Evolutionary conservation across 2,888 invertebrate species (phyloP), one percentile per base, ranked within the genome.

Genomic region (Aradus depressus): DNA sequence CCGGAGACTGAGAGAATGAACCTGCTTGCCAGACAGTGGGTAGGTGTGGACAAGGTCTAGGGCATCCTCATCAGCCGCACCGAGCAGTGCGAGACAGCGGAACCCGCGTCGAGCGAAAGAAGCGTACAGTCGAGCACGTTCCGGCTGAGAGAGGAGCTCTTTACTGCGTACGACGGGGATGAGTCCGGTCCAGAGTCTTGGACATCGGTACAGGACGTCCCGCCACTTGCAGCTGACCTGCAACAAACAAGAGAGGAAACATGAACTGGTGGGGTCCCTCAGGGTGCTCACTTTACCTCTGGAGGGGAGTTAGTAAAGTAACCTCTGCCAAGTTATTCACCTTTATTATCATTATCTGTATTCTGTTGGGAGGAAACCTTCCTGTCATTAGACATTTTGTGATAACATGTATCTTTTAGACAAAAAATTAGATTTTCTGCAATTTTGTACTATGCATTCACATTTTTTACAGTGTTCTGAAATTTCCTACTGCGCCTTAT

Each of bases 21-120:
- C 76, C 65, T 88, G 85, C 63, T 86, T 62, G 57, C 84, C 80
- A 45, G 86, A 84, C 60, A 84, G 70, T 3, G 90, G 84, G 66
- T 88, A 90, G 60, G 84, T 82, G 65, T 83, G 82, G 57, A 89
- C 84, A 64, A 92, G 78, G 69, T 92, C 91, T 56, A 84, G 73
- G 45, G 90, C 81, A 68, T 93, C 92, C 64, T 88, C 88, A 66
- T 93, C 93, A 12, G 82, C 80, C 25, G 91, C 91, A 8, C 88
- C 88, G 59, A 89, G 75, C 54, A 93, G 72, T 51, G 84, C 81
- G 12, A 93, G 72, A 3, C 85, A 82, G 63, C 89, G 87, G 65
- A 92, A 90, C 21, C 89, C 90, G 60, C 93, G 76, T 59, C 84
- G 73, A 52, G 91, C 78, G 58, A 93, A 72, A 44, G 87, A 86